These are phyloP conservation scores for Diabrotica balteata DNA, from an alignment of 2,888 invertebrate species.

Conservation along the genomic window DNA sequence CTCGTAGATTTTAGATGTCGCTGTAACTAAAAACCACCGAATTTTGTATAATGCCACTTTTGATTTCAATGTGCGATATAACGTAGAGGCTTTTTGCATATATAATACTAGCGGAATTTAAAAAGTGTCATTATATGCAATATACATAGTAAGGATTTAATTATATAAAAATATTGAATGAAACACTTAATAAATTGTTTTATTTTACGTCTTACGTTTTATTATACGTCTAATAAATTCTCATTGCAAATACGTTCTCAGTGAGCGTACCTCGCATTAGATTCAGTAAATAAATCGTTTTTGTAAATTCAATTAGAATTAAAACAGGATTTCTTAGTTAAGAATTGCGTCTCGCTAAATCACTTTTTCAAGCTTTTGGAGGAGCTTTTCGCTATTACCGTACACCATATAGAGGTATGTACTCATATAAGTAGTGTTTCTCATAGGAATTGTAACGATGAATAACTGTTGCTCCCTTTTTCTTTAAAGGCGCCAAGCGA, in stretches of 20 bases:
- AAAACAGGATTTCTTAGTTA: slow-evolving; percentile 19
- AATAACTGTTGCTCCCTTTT: slow-evolving; percentile 19
- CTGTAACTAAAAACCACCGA: no score
- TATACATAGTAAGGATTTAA: no score
- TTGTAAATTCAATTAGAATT: slow-evolving; percentile 7
- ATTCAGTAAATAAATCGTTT: slow-evolving; percentile 3
- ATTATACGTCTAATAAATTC: no score
- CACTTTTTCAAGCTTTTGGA: slow-evolving; percentile 20
- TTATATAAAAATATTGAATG: no score
- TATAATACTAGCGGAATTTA: no score
- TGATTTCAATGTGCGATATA: no score
- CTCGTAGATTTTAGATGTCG: no score
- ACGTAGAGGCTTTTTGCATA: no score
- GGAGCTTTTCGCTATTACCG: slow-evolving; percentile 19
- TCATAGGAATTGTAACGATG: slow-evolving; percentile 20
- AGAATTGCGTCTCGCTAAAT: slow-evolving; percentile 4
- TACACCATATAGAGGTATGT: slow-evolving; percentile 15
- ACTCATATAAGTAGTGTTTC: slow-evolving; percentile 16
- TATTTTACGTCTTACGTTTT: no score
- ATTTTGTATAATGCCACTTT: no score
- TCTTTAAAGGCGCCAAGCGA: slow-evolving; percentile 17
- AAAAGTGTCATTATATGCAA: no score
- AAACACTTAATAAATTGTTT: no score
- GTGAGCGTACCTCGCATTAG: neutral
- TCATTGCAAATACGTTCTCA: neutral